Evolutionary conservation across 2,888 invertebrate genomes (phyloP), one percentile per base, ranked within the genome.

Genomic region (Hanleya hanleyi): DNA sequence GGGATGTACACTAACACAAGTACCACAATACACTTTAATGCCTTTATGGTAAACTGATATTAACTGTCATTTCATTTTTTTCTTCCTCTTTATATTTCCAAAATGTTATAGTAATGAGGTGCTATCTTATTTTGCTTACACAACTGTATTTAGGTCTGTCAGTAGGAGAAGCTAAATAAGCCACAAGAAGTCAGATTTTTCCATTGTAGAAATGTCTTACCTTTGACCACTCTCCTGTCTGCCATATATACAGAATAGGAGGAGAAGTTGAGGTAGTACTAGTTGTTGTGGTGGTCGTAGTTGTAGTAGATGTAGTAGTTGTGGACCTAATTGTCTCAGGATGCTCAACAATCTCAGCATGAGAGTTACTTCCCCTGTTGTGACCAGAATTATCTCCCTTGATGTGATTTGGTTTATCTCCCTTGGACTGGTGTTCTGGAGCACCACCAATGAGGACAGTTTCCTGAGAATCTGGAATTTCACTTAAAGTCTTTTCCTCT

Each of bases 221-320:
- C 64, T 64, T 64, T 12, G 22, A 12, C 64, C 64, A 64, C 36
- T 64, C 37, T 9, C 37, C 22, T 36, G 64, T 15, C 64, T 36
- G 26, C 64, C 64, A 64, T 22, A 37, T 37, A 12, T 64, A 64
- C 3, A 26, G 29, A 57, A 57, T 18, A 26, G 1, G 26, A 18
- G n/a, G 61, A 26, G 49, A 36, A 26, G 38, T 61, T 18, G 61
- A 36, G 18, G 68, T 22, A 62, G 65, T 32, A n/a, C n/a, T 49
- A 26, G 38, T 61, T 18, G 61, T 37, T 18, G 68, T 22, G 50
- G 65, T 32, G 37, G 18, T 57, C n/a, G 38, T 26, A n/a, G 66
- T 50, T 37, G 69, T 51, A 50, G 75, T 32, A 4, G 74, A 15
- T 29, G 18, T 15, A 64, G 26, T 18, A 47, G 47, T 4, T 18